Percentiles rank a stretch among this genome's conserved stretches.
These are phyloP conservation scores for Cheirogaleus medius DNA, from an alignment of 2,113 vertebrate genomes.

Conservation along the genomic window DNA sequence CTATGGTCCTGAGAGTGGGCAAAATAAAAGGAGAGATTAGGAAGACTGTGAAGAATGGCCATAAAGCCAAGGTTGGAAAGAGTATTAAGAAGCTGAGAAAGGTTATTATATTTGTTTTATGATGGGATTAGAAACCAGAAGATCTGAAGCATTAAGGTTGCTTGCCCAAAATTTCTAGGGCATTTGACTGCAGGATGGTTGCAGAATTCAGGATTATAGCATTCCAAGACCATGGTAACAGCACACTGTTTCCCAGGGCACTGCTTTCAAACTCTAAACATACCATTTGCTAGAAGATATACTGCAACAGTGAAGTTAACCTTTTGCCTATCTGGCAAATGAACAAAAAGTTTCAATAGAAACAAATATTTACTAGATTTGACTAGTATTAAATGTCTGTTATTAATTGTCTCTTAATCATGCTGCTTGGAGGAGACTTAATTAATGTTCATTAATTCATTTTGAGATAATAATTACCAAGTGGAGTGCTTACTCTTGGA, in stretches of 20 bases:
- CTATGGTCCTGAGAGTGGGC: not conserved
- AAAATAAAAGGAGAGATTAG: slow-evolving; percentile 51
- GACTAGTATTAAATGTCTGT: slow-evolving; percentile 61
- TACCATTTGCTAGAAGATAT: slow-evolving; percentile 54
- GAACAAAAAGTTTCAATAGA: slow-evolving; percentile 55
- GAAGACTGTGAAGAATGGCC: slow-evolving; percentile 24
- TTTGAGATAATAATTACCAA: slow-evolving; percentile 61
- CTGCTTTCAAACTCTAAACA: slow-evolving; percentile 51
- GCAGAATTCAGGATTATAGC: slow-evolving; percentile 66
- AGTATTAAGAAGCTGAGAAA: slow-evolving; percentile 45
- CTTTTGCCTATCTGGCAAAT: slow-evolving; percentile 62
- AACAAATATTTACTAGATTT: slow-evolving; percentile 64
- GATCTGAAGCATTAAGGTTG: slow-evolving; percentile 54
- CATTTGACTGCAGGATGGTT: slow-evolving; percentile 47
- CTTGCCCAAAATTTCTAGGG: slow-evolving; percentile 60
- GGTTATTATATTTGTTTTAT: slow-evolving; percentile 67
- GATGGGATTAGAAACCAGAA: slow-evolving; percentile 62
- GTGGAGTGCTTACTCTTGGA: slow-evolving; percentile 41
- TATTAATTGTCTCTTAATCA: slow-evolving; percentile 68
- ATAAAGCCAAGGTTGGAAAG: slow-evolving; percentile 44
- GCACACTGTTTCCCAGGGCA: slow-evolving; percentile 43
- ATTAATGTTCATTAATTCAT: slow-evolving; percentile 61
- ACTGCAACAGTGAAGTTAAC: slow-evolving; percentile 6
- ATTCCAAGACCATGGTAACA: slow-evolving; percentile 71
- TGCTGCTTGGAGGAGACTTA: slow-evolving; percentile 48